Evolutionary conservation across 53 echinoderm and acorn worm genomes (phyloP), one percentile per base, ranked within the genome.

Genomic region (Zoroaster sp.): DNA sequence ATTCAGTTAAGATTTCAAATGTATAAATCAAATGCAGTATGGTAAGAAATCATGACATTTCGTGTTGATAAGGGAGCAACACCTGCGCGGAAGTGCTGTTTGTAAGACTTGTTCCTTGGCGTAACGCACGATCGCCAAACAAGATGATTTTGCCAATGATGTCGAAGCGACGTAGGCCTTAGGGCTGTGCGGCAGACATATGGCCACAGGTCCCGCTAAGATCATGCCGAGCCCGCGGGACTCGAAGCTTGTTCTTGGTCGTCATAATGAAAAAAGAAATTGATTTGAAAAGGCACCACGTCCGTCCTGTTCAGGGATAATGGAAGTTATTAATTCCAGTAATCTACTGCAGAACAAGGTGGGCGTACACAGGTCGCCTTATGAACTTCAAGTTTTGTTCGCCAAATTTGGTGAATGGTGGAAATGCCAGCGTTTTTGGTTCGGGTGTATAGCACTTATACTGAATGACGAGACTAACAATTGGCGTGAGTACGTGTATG

Each of bases 271-370:
- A n/a, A 35, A 80, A 40, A 5, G 80, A 25, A 54, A 38, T 40
- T n/a, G 66, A 38, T 51, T 12, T 37, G 75, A 75, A 75, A 35
- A 20, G 8, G 74, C 38, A 42, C 38, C 43, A 28, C n/a, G 33
- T 23, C 20, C 25, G n/a, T 80, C 65, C 66, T 65, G 23, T 59
- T 25, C 11, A 12, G 15, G 21, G 63, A 80, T 77, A 54, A 77
- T 80, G 80, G 80, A 66, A 40, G 80, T 65, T 59, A 80, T 65
- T 65, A 80, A 80, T 80, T 23, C 42, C 35, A 33, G 66, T 17
- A 59, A 59, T 9, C 63, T 15, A 59, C 63, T 28, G 63, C 63
- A 59, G 63, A 59, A 59, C 23, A 59, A 21, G 9, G 63, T 21
- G 63, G 63, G 63, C 28, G 63, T 28, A 9, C 21, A 10, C 10